These are phyloP conservation scores for Trissoscelio sp. DNA, from an alignment of 2,888 invertebrate genomes.

Conservation along the genomic window DNA sequence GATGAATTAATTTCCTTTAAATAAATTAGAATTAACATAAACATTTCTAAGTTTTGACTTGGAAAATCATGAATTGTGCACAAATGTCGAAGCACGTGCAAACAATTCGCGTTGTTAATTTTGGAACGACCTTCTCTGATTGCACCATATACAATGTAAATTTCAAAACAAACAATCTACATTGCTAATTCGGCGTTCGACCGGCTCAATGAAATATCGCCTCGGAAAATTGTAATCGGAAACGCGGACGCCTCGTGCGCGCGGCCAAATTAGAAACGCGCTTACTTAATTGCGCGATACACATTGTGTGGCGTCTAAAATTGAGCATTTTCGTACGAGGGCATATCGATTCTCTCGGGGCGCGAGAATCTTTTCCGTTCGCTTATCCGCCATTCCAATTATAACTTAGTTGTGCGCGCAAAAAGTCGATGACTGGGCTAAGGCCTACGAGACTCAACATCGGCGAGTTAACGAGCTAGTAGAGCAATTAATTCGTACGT, in stretches of 20 bases:
- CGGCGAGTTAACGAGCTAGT: slow-evolving; percentile 65
- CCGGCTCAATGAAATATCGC: slow-evolving; percentile 16
- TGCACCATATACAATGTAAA: slow-evolving; percentile 33
- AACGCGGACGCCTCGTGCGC: no score
- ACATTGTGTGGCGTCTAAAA: no score
- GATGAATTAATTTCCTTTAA: no score
- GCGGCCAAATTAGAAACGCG: neutral
- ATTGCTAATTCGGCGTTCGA: slow-evolving; percentile 27
- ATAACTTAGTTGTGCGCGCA: slow-evolving; percentile 31
- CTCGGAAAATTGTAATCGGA: slow-evolving; percentile 23
- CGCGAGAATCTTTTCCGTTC: no score
- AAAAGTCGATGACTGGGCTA: slow-evolving; percentile 54
- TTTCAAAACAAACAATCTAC: slow-evolving; percentile 44
- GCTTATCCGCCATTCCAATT: slow-evolving; percentile 36
- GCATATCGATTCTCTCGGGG: no score
- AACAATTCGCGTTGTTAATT: slow-evolving; percentile 19
- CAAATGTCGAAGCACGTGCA: no score
- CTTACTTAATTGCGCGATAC: no score
- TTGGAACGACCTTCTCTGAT: slow-evolving; percentile 28
- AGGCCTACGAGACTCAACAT: slow-evolving; percentile 56
- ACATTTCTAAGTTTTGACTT: no score
- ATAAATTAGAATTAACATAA: no score
- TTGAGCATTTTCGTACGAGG: no score
- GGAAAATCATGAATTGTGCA: no score
- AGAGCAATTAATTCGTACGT: slow-evolving; percentile 70